Evolutionary conservation across 2,888 invertebrate genomes (phyloP), one percentile per base, ranked within the genome.

Genomic region (Steromphala cineraria): DNA sequence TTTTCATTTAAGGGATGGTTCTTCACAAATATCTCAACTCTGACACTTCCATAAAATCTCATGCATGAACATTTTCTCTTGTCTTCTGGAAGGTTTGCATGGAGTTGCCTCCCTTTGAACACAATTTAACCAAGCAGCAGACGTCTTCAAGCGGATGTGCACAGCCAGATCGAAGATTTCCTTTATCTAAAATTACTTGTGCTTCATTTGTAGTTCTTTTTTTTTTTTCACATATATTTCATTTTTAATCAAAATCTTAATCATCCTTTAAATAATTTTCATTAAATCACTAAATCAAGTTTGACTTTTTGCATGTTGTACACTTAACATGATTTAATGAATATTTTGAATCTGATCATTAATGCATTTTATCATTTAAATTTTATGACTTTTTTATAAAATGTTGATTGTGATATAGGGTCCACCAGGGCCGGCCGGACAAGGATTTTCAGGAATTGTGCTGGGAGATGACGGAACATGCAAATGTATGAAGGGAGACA

Each of bases 401-500:
- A 46, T 46, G 10, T 53, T 78, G 36, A 31, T 78, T 36, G 19
- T 53, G 13, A 2, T 21, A 21, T 78, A 91, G 91, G 94, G 94
- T 95, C 92, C 94, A 94, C 95, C 95, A 88, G 96, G 96, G 83
- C 95, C 95, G 83, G 95, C 95, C 53, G 96, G 96, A 82, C 95
- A 95, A 75, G 82, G 86, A 3, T 96, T 96, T 81, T 95, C 95
- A 75, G 82, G 87, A 7, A 77, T 82, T 3, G 81, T 83, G 28
- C 81, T 84, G 28, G 77, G 74, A 36, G 78, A 82, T 67, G 88
- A 87, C 46, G 91, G 89, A 13, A 83, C 86, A 1, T 91, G 91
- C 77, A 81, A 84, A 53, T 91, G 98, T 83, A 95, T 96, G 88
- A 97, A 97, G 94, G 98, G 98, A 36, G 98, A 98, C 94, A 96